Evolutionary conservation across 1,140 invertebrate species (phyloP).

Genomic region (Apis dorsata): DNA sequence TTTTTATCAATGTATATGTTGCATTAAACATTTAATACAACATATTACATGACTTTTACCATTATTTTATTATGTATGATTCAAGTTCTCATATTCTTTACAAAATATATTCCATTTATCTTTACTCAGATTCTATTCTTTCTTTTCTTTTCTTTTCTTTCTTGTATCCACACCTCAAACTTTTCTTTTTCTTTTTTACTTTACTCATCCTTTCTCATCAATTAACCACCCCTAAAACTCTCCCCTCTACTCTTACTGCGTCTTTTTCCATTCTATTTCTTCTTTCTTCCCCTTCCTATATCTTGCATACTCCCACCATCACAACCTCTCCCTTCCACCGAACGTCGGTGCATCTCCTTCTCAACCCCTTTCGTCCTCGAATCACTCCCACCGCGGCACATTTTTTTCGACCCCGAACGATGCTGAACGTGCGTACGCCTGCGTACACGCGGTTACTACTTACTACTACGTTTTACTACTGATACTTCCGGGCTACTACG

Average conservation of each 20-base stretch:
- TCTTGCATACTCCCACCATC: background rate
- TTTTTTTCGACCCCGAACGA: constrained; percentile 49
- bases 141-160: background rate
- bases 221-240: too few relatives aligned
- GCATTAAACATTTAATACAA: too few relatives aligned
- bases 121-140: background rate
- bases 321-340: background rate
- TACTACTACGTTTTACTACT: constrained; percentile 66
- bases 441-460: constrained; percentile 71
- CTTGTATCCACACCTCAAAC: too few relatives aligned
- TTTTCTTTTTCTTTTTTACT: background rate
- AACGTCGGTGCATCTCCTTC: constrained; percentile 4
- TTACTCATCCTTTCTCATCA: constrained; percentile 2
- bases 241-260: background rate
- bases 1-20: too few relatives aligned
- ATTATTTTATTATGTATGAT: background rate
- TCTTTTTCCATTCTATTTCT: constrained; percentile 13
- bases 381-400: constrained; percentile 29
- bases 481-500: constrained; percentile 61
- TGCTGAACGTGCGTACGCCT: constrained; percentile 70
- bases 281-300: background rate
- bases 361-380: constrained; percentile 46
- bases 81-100: background rate
- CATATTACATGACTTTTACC: background rate
- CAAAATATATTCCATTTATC: background rate